Conservation (phyloP, 2,113 vertebrate species). For the Manacus vitellinus region DNA sequence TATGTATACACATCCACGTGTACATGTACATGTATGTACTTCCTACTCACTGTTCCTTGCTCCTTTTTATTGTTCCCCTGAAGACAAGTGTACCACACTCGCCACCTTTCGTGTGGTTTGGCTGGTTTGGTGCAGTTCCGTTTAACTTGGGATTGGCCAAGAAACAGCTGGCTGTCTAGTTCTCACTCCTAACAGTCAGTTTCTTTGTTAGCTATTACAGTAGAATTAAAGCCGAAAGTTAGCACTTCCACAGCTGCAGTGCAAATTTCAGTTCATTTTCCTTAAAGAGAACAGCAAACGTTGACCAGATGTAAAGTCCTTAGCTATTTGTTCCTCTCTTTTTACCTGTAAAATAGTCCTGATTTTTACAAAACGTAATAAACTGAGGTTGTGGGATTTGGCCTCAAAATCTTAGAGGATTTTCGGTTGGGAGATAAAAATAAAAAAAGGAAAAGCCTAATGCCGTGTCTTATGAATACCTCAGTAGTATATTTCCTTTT, state of each 20-base stretch:
- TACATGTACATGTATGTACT: fast-evolving
- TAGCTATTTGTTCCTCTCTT: neutral
- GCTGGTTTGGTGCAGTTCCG: neutral
- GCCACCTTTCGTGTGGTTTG: neutral
- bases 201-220: slow-evolving; percentile 34
- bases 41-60: neutral
- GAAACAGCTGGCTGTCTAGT: neutral
- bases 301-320: neutral
- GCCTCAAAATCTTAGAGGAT: neutral
- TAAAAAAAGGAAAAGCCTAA: neutral
- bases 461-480: neutral
- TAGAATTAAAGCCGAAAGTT: slow-evolving; percentile 49
- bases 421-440: neutral
- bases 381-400: neutral
- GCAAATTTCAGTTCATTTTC: slow-evolving; percentile 9
- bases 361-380: neutral
- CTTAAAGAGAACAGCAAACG: neutral
- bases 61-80: neutral
- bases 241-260: slow-evolving; percentile 9
- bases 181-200: neutral
- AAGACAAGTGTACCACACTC: neutral
- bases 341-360: slow-evolving; percentile 18
- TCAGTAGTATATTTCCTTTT: neutral
- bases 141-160: neutral
- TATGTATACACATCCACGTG: neutral